Conservation (phyloP, 1,140 invertebrate genomes). For the Coenobita brevimanus region DNA sequence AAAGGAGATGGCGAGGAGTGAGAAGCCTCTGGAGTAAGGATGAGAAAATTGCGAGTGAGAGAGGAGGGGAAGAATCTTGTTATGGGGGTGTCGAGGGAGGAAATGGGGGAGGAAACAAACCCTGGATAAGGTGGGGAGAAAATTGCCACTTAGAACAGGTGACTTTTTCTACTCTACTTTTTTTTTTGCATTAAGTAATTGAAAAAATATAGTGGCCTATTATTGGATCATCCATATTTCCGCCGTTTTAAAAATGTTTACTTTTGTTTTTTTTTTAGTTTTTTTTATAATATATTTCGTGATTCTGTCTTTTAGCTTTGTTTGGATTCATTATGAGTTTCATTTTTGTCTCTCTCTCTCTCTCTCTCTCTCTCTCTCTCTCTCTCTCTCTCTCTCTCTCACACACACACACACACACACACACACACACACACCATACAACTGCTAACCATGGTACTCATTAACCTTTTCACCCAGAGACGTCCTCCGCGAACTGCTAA, state of each 20-base stretch:
- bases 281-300: neutral
- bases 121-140: neutral
- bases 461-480: too few relatives aligned
- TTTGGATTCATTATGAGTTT: neutral
- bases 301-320: neutral
- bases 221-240: too few relatives aligned
- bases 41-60: neutral
- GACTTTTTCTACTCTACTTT: neutral
- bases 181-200: too few relatives aligned
- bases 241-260: too few relatives aligned
- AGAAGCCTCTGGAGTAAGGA: neutral
- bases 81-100: conserved; percentile 16
- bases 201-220: too few relatives aligned
- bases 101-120: conserved; percentile 42
- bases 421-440: too few relatives aligned
- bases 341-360: neutral
- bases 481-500: too few relatives aligned
- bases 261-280: neutral
- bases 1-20: neutral
- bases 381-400: neutral
- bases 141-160: conserved; percentile 40
- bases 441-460: too few relatives aligned
- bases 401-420: too few relatives aligned
- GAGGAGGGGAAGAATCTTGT: neutral
- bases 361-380: conserved; percentile 36